A percentile compares a stretch with the other conserved stretches of the same genome.
These are phyloP conservation scores for Amblyraja radiata DNA, from an alignment of 2,797 vertebrate species.

Conservation along the genomic window DNA sequence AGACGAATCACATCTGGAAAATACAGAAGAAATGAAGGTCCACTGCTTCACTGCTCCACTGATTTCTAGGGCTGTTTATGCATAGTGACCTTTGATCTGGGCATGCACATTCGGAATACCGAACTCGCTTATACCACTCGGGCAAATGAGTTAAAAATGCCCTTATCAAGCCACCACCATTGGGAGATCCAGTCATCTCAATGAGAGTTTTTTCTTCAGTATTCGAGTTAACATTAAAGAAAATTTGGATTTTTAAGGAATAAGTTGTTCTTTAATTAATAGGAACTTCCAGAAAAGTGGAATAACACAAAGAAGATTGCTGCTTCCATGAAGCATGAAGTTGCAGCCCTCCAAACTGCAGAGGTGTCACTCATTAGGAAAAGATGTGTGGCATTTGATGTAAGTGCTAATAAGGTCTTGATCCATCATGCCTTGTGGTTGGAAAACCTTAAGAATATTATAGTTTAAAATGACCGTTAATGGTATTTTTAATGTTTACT, in stretches of 20 bases:
- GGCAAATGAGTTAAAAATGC: too few species aligned
- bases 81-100: too few species aligned
- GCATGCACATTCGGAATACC: too few species aligned
- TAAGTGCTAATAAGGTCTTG: conserved; percentile 44
- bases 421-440: not conserved
- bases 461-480: not conserved
- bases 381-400: conserved; percentile 63
- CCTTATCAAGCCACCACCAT: not conserved
- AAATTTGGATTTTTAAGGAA: not conserved
- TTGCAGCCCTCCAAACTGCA: conserved; percentile 64
- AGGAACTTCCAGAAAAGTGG: conserved; percentile 73
- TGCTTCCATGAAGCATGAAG: conserved; percentile 61
- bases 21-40: too few species aligned
- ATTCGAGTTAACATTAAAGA: not conserved
- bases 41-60: too few species aligned
- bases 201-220: not conserved
- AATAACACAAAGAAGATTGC: conserved; percentile 65
- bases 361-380: conserved; percentile 64
- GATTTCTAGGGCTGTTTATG: too few species aligned
- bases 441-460: not conserved
- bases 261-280: conserved; percentile 39
- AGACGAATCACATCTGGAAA: too few species aligned
- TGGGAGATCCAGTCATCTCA: not conserved
- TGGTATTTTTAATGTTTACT: not conserved
- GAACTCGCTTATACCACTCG: too few species aligned